Evolutionary conservation across 37 sponge, comb jelly and placozoan species (phyloP).

Genomic region (Haliclona indistincta): DNA sequence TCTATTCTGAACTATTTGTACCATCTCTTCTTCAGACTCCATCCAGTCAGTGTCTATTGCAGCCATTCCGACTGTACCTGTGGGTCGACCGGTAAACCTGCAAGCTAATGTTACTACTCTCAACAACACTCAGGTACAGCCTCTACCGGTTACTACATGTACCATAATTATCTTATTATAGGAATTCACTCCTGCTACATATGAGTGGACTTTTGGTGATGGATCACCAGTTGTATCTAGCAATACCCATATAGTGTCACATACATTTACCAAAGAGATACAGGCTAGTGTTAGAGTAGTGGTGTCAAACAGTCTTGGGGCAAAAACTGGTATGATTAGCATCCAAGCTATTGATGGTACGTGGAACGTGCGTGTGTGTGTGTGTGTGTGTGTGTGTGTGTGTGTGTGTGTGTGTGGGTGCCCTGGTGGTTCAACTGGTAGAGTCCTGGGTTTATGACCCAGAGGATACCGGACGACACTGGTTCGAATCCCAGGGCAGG

Average conservation of each 20-base stretch:
- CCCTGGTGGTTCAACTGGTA: too few species aligned
- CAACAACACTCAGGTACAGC: background rate
- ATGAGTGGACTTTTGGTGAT: constrained; percentile 46
- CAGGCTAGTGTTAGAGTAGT: constrained; percentile 4
- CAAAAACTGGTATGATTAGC: background rate
- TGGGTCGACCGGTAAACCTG: background rate
- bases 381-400: too few species aligned
- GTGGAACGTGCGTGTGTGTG: too few species aligned
- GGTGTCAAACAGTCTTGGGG: background rate
- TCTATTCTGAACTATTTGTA: background rate
- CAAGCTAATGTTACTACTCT: background rate
- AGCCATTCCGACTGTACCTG: background rate
- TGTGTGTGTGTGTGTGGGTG: too few species aligned
- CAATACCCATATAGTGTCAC: background rate
- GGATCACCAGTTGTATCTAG: background rate
- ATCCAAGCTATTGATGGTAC: too few species aligned
- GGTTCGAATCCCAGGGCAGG: too few species aligned
- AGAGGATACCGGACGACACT: too few species aligned
- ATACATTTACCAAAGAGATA: constrained; percentile 13
- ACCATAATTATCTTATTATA: too few species aligned
- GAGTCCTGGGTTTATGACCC: too few species aligned
- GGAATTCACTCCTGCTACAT: too few species aligned
- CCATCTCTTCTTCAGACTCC: background rate
- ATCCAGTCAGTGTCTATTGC: background rate
- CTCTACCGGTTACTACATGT: too few species aligned